phyloP scores from a whole-genome alignment of 2,797 vertebrate genomes.

The Dermochelys coriacea region DNA sequence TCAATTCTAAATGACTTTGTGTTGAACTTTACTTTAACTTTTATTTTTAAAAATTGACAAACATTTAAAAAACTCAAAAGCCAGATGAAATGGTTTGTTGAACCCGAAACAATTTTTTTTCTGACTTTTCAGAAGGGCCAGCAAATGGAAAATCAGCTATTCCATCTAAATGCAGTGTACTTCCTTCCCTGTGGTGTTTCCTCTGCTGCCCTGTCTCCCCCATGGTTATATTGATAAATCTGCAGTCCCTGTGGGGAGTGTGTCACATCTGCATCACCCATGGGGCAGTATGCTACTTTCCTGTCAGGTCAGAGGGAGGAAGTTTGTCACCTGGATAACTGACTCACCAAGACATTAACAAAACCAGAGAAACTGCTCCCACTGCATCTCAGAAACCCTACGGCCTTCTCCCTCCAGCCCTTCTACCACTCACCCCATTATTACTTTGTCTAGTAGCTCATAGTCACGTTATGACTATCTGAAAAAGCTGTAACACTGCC shows the following conservation, averaged over 20 bases:
- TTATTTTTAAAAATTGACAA: background rate
- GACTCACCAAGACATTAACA: background rate
- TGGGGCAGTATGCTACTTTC: background rate
- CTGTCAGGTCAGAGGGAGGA: background rate
- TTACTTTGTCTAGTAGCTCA: background rate
- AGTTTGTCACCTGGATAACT: background rate
- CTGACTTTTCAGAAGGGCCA: background rate
- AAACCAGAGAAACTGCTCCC: background rate
- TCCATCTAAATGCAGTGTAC: background rate
- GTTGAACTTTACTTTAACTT: background rate
- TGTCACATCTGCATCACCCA: background rate
- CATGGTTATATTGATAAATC: background rate
- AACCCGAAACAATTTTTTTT: background rate
- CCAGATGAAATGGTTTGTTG: background rate
- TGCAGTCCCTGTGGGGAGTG: background rate
- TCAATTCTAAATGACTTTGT: background rate
- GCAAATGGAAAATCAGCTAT: background rate
- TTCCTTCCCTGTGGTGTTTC: background rate
- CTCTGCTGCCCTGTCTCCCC: background rate
- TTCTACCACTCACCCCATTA: background rate
- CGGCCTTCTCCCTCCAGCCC: background rate
- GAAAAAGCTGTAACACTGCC: background rate
- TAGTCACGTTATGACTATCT: background rate
- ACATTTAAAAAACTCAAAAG: background rate
- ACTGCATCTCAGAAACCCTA: background rate